phyloP scores from a whole-genome alignment of 2,113 vertebrate genomes.

The Gambusia affinis region DNA sequence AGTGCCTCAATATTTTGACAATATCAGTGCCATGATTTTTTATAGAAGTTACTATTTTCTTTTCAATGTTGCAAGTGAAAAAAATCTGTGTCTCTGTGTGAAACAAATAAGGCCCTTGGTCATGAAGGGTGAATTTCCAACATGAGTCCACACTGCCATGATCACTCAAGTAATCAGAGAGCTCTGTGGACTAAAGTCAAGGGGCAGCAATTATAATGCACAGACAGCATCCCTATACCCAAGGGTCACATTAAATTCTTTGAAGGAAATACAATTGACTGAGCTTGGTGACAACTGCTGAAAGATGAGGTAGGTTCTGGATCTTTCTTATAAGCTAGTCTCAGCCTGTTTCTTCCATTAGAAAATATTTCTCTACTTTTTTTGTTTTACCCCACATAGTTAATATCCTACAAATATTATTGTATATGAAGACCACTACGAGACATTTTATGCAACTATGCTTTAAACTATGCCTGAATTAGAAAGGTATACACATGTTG shows the following conservation, averaged over 20 bases:
- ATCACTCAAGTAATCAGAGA: constrained; percentile 26
- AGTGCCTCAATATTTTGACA: background rate
- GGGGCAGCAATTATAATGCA: constrained; percentile 64
- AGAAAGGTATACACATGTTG: constrained; percentile 24
- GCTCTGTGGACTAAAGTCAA: constrained; percentile 34
- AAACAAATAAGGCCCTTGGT: constrained; percentile 7
- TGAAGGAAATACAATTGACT: constrained; percentile 72
- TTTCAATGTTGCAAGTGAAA: background rate
- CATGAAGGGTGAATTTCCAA: constrained; percentile 5
- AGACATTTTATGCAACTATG: too few relatives aligned
- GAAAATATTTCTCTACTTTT: background rate
- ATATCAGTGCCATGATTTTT: background rate
- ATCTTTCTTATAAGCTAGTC: constrained; percentile 26
- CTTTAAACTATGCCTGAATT: constrained; percentile 47
- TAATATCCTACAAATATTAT: constrained; percentile 15
- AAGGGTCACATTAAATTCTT: constrained; percentile 73
- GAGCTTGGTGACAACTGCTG: constrained; percentile 53
- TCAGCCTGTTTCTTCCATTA: constrained; percentile 9
- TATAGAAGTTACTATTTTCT: background rate
- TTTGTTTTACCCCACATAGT: constrained; percentile 10
- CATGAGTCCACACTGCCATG: background rate
- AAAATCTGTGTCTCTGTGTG: background rate
- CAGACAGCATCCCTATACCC: constrained; percentile 53
- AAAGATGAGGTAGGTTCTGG: constrained; percentile 55
- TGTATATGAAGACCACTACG: background rate